Evolutionary conservation across 2,888 invertebrate genomes (phyloP).

Genomic region (Cordilura impudica): DNA sequence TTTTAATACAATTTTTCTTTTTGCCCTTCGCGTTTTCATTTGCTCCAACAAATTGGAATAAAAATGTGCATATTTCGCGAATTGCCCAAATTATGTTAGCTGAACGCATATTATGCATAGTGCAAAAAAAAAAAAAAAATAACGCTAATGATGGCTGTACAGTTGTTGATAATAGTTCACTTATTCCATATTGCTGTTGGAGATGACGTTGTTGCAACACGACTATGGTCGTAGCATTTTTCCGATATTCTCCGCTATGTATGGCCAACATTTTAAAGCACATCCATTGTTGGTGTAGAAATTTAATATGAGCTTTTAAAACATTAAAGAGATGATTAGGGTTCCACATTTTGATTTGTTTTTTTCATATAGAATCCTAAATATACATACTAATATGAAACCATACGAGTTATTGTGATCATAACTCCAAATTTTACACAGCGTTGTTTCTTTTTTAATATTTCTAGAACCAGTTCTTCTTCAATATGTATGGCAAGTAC

Average conservation of each 20-base stretch:
- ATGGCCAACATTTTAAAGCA: not conserved
- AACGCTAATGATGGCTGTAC: constrained; percentile 58
- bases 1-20: not conserved
- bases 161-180: constrained; percentile 56
- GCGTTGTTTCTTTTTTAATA: too few species aligned
- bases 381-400: too few species aligned
- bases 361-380: too few species aligned
- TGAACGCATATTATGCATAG: constrained; percentile 56
- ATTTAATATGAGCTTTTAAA: too few species aligned
- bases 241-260: not conserved
- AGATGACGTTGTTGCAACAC: constrained; percentile 13
- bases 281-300: constrained; percentile 27
- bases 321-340: too few species aligned
- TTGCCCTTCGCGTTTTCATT: not conserved
- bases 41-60: constrained; percentile 10
- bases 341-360: too few species aligned
- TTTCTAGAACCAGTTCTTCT: too few species aligned
- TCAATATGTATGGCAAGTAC: too few species aligned
- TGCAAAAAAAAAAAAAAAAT: constrained; percentile 26
- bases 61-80: constrained; percentile 58
- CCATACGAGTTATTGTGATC: too few species aligned
- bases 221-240: constrained; percentile 14
- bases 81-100: constrained; percentile 63
- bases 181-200: constrained; percentile 40
- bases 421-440: too few species aligned